Percentiles rank a stretch among this genome's conserved stretches.
Evolutionary conservation across 2,888 invertebrate genomes (phyloP).

Genomic region (Dichetophora obliterata): DNA sequence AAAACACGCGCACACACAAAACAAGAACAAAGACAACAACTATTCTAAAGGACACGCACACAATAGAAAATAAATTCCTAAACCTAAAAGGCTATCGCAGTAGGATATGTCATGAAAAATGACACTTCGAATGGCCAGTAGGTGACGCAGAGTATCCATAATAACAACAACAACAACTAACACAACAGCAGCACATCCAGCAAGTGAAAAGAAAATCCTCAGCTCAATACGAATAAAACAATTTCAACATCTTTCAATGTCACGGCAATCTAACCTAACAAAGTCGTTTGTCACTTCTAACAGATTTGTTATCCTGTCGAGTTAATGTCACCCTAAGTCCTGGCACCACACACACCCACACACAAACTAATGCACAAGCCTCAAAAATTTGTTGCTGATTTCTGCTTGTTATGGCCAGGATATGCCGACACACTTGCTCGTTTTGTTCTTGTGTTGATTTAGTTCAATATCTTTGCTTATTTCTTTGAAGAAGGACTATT

Average conservation of each 20-base stretch:
- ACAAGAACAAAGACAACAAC: background rate
- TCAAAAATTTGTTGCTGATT: constrained; percentile 6
- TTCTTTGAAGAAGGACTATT: constrained; percentile 35
- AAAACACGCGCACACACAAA: too few species aligned
- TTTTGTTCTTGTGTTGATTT: too few species aligned
- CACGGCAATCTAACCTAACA: constrained; percentile 47
- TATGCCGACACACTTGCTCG: too few species aligned
- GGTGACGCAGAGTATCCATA: background rate
- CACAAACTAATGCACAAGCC: constrained; percentile 37
- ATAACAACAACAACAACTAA: background rate
- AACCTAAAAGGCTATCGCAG: constrained; percentile 21
- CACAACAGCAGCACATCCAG: background rate
- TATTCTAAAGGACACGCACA: background rate
- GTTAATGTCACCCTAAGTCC: constrained; percentile 66
- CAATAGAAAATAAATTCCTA: background rate
- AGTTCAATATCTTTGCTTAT: too few species aligned
- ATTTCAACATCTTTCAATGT: constrained; percentile 8
- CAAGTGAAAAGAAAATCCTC: background rate
- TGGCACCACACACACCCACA: constrained; percentile 32
- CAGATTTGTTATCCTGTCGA: constrained; percentile 69
- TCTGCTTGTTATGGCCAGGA: background rate
- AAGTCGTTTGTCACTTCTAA: constrained; percentile 68
- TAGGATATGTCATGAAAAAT: constrained; percentile 58
- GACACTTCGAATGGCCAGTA: constrained; percentile 45
- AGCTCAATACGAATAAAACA: constrained; percentile 6